Evolutionary conservation across 2,888 invertebrate genomes (phyloP), one percentile per base, ranked within the genome.

Genomic region (Xylota sylvarum): DNA sequence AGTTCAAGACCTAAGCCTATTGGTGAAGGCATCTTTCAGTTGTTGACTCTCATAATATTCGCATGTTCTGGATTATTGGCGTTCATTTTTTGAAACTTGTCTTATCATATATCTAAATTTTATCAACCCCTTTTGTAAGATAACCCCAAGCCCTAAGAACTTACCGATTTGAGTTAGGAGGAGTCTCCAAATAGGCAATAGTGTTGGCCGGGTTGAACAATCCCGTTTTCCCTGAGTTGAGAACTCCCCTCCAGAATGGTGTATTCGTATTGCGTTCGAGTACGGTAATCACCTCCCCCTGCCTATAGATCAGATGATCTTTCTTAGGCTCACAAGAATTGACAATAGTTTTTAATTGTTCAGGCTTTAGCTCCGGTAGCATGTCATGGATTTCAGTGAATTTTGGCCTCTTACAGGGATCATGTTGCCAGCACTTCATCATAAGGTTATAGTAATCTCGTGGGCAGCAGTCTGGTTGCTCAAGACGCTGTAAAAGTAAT

Each of bases 371-470:
- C 90, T 97, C 97, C 0, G 97, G 96, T 88, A 99, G 92, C 69
- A 95, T 94, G 12, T 95, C 94, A 65, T 95, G 95, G 27, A 99
- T 94, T 88, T 98, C 98, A 62, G 95, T 95, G 92, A 99, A 99
- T 84, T 96, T 97, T 0, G 99, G 99, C 82, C 99, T 93, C 88
- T 96, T 95, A 40, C 94, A 94, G 0, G 98, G 96, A 89, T 98
- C 98, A 90, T 99, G 98, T 81, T 97, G 95, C 99, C 99, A 99
- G 92, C 99, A 99, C 90, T 97, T 97, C 88, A 96, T 94, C 99
- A 99, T 99, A 10, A 98, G 93, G 7, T 95, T 94, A 91, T 97
- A 99, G 92, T 98, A 98, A 48, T 97, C 97, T 88, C 96, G 96
- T 0, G 99, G 98, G 91, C 99, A 99, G 90, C 97, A 97, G 89